Percentiles rank a stretch among this genome's conserved stretches.
phyloP scores from a whole-genome alignment of 2,113 vertebrate genomes.

The Clarias batrachus region DNA sequence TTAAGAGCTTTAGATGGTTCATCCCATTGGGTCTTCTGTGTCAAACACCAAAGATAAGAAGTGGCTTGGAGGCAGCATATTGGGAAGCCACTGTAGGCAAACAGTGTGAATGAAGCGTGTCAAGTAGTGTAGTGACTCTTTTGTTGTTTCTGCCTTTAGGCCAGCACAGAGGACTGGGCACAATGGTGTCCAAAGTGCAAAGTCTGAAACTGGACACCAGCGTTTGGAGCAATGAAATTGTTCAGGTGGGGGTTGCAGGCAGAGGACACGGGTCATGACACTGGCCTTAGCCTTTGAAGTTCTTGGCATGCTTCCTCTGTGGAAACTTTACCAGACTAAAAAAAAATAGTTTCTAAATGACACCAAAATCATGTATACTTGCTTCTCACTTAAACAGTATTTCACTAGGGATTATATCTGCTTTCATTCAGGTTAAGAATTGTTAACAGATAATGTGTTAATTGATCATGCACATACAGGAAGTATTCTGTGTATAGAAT shows the following conservation, averaged over 20 bases:
- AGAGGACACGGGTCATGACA: not conserved
- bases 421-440: not conserved
- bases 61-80: constrained; percentile 41
- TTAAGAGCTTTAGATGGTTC: constrained; percentile 16
- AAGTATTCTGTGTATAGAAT: not conserved
- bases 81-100: constrained; percentile 26
- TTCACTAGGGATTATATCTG: not conserved
- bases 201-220: constrained; percentile 96
- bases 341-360: not conserved
- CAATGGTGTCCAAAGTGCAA: constrained; percentile 94
- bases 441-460: not conserved
- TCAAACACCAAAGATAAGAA: constrained; percentile 29
- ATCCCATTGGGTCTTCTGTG: constrained; percentile 9
- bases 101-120: constrained; percentile 33
- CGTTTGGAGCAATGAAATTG: constrained; percentile 94
- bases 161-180: constrained; percentile 90
- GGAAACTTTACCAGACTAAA: not conserved
- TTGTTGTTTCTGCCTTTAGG: constrained; percentile 70
- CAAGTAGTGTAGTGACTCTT: constrained; percentile 47
- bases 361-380: not conserved
- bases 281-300: constrained; percentile 21
- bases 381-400: not conserved
- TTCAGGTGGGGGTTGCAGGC: constrained; percentile 75
- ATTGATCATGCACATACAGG: not conserved
- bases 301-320: not conserved